phyloP scores from a whole-genome alignment of 2,113 vertebrate species.

The Podiceps cristatus region DNA sequence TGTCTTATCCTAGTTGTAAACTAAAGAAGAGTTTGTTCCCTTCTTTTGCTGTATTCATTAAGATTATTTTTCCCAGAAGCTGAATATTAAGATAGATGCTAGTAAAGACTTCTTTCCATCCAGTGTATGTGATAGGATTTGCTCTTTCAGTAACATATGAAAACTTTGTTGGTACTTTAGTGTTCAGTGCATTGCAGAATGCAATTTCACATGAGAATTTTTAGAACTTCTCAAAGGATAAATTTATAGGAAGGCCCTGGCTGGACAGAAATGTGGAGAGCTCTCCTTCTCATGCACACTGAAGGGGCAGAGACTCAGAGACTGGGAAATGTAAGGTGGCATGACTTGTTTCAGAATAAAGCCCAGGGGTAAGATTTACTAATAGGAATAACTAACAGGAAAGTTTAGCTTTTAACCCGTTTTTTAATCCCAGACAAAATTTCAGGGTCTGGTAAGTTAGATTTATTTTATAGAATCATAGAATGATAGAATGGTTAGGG shows the following conservation, averaged over 20 bases:
- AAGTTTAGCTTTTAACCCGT: neutral
- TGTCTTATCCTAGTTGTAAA: neutral
- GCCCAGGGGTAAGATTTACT: neutral
- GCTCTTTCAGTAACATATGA: neutral
- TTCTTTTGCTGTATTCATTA: neutral
- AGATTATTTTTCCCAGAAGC: neutral
- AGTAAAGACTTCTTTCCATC: neutral
- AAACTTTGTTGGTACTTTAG: neutral
- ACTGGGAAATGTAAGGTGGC: neutral
- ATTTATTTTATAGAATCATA: neutral
- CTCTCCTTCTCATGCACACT: neutral
- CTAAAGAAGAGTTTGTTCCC: neutral
- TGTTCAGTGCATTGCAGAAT: neutral
- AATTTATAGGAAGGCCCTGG: neutral
- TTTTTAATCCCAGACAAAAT: neutral
- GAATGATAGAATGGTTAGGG: too few relatives aligned
- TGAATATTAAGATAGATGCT: neutral
- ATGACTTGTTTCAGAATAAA: neutral
- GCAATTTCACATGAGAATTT: neutral
- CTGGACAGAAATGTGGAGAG: neutral
- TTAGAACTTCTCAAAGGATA: neutral
- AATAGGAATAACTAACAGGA: neutral
- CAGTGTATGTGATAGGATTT: neutral
- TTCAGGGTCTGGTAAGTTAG: neutral
- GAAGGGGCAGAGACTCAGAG: neutral